phyloP scores from a whole-genome alignment of 2,113 vertebrate species.

The Nycticryphes semicollaris region DNA sequence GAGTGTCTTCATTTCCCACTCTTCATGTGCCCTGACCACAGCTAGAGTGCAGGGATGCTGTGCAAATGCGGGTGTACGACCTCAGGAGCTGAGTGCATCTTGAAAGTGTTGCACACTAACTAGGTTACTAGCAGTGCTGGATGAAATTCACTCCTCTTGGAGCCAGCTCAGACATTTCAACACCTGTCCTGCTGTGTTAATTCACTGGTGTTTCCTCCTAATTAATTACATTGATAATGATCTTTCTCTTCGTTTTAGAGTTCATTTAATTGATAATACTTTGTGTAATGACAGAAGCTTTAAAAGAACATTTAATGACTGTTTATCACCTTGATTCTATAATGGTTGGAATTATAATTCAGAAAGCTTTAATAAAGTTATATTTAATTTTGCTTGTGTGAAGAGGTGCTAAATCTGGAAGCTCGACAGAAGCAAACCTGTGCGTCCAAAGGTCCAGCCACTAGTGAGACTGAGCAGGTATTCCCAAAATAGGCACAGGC shows the following conservation, averaged over 20 bases:
- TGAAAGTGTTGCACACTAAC: background rate
- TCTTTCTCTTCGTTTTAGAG: background rate
- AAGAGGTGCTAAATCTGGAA: background rate
- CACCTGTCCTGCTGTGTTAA: background rate
- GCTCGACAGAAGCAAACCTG: background rate
- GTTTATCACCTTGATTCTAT: background rate
- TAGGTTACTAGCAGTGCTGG: background rate
- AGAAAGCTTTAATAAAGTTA: background rate
- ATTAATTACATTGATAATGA: background rate
- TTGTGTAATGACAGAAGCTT: background rate
- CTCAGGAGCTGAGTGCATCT: background rate
- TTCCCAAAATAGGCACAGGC: background rate
- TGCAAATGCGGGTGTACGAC: background rate
- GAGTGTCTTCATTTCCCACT: background rate
- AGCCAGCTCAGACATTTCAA: background rate
- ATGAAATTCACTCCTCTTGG: background rate
- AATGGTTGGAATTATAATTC: background rate
- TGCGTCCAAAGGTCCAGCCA: background rate
- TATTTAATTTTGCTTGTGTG: background rate
- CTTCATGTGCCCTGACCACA: background rate
- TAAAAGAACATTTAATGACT: background rate
- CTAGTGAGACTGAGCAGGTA: background rate
- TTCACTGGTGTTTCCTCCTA: background rate
- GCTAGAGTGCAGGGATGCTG: background rate
- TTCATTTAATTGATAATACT: background rate